Base-by-base conservation (phyloP, 2,797 vertebrate genomes). In the Manis pentadactyla region DNA sequence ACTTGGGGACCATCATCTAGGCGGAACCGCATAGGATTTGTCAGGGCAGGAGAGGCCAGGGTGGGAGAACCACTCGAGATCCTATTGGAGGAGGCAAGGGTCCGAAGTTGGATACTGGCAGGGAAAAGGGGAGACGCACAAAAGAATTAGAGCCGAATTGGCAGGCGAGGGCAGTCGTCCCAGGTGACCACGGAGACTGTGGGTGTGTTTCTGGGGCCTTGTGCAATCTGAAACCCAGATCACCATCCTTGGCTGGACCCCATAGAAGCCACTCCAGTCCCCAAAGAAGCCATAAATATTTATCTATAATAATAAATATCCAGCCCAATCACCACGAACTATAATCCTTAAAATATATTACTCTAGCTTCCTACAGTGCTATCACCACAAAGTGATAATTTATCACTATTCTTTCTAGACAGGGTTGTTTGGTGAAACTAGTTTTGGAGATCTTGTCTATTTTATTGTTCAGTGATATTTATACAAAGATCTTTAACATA, bases 21-120 rank as follows among this genome's bases (percentile, higher is more conserved):
- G 46, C 29, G 37, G 34, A 51, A 73, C 6, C 11, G 17, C 15
- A 0, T 11, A 23, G 15, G 42, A 0, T 7, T 31, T 4, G 2
- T 0, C 12, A 49, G n/a, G 37, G 42, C 46, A 73, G 3, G 25
- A 39, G 39, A 19, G 68, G 25, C 17, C 37, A 59, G 66, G 51
- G 29, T 8, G 27, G 63, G n/a, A 59, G 79, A 31, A 19, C 2
- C 5, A 27, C 3, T 4, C 6, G 57, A 31, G 31, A 34, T 9
- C 42, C n/a, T n/a, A 4, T 31, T 42, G 5, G 51, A 34, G 51
- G n/a, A 59, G 42, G 29, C 13, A 29, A 71, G n/a, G 14, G 12
- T 29, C 4, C 5, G 34, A 29, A 27, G 37, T 13, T 57, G 66
- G 55, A 49, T 1, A 18, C 17, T 3, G n/a, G 25, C 18, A 27